A percentile compares a stretch with the other conserved stretches of the same genome.
These are phyloP conservation scores for Alloplasta piceator DNA, from an alignment of 2,888 invertebrate genomes.

Conservation along the genomic window DNA sequence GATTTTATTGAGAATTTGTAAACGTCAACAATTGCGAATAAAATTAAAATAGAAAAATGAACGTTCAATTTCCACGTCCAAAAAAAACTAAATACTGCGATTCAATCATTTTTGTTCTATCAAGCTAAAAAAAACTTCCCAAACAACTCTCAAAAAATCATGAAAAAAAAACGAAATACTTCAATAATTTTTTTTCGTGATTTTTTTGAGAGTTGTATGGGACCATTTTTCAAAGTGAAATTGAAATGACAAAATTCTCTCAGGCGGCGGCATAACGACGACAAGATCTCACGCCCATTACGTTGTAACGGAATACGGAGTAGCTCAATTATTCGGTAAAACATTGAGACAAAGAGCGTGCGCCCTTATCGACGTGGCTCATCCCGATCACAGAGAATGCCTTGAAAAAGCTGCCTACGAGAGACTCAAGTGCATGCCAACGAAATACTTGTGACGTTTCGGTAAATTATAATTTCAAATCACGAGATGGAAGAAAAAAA, in stretches of 20 bases:
- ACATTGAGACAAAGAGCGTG: slow-evolving; percentile 87
- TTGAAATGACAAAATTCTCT: slow-evolving; percentile 49
- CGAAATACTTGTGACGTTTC: slow-evolving; percentile 54
- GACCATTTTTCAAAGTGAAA: too few relatives aligned
- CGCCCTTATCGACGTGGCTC: slow-evolving; percentile 87
- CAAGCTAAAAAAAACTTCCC: too few relatives aligned
- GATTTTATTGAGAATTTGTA: too few relatives aligned
- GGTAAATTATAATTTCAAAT: slow-evolving; percentile 11
- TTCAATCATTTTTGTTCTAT: too few relatives aligned
- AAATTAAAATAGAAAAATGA: too few relatives aligned
- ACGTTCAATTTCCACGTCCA: too few relatives aligned
- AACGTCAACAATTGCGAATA: too few relatives aligned
- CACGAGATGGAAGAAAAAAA: slow-evolving; percentile 1
- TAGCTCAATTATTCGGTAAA: slow-evolving; percentile 88
- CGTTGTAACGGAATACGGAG: slow-evolving; percentile 88
- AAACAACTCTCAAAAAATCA: too few relatives aligned
- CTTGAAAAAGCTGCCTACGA: slow-evolving; percentile 88
- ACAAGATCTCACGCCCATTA: slow-evolving; percentile 88
- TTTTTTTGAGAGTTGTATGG: too few relatives aligned
- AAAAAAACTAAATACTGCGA: too few relatives aligned
- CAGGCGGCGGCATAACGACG: slow-evolving; percentile 88
- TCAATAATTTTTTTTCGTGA: too few relatives aligned
- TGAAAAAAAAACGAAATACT: too few relatives aligned
- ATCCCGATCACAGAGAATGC: slow-evolving; percentile 86
- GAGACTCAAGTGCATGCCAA: slow-evolving; percentile 83